Evolutionary conservation across 1,140 invertebrate genomes (phyloP), one percentile per base, ranked within the genome.

Genomic region (Rhyzopertha dominica): DNA sequence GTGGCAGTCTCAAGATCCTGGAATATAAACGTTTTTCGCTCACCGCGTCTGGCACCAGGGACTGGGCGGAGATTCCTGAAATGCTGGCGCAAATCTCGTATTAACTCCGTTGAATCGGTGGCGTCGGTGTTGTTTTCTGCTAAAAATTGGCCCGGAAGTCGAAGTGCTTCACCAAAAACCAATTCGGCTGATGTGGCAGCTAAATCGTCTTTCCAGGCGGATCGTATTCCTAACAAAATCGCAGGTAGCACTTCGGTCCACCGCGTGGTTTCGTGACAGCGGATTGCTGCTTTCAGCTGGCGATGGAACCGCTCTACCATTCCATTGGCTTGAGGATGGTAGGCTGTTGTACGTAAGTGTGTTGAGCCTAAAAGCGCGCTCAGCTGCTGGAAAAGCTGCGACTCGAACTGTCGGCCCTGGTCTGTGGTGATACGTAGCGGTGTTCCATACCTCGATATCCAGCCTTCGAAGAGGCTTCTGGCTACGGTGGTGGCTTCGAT

Each of bases 221-320:
- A 42, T 19, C 68, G 32, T 0, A 71, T 47, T 2, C 70, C 70
- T 0, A 73, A 42, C 0, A 74, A 47, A 2, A 73, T 63, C 0
- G 59, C 43, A 2, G 71, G 67, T 4, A 74, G 50, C 1, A 36
- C 16, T 14, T 62, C 49, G 1, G 50, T 43, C 69, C 70, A 74
- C 7, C 40, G 17, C 13, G 20, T 40, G 1, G 38, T 50, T 3
- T 47, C 16, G 31, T 60, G 54, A 18, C 59, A 63, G 36, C 46
- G 62, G 2, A 69, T 59, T 2, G 65, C 59, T 10, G 55, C 51
- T 47, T 71, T 70, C 2, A 72, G 31, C 5, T 47, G 34, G 5
- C 68, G 40, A 43, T 71, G 68, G 25, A 58, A 59, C 3, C 69
- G 40, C 39, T 71, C 67, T 3, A 71, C 52, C 46, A 67, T 57